Conservation (phyloP, 2,113 vertebrate species). For the Geococcyx californianus region DNA sequence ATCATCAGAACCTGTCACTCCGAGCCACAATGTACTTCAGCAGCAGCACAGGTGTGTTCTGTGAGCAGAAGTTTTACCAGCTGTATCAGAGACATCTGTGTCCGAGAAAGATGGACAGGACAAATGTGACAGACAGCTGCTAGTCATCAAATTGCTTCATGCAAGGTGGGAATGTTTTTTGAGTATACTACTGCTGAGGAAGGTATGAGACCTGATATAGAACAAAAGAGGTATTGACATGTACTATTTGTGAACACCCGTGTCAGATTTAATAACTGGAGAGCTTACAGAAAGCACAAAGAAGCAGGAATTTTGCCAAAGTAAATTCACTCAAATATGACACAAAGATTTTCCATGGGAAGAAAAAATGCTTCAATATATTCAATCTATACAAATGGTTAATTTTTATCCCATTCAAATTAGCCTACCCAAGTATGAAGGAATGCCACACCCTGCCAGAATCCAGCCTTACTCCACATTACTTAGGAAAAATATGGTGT, state of each 20-base stretch:
- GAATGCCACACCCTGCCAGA: neutral
- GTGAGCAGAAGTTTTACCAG: fast-evolving
- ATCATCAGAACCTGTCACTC: neutral
- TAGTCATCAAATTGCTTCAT: neutral
- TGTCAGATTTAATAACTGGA: neutral
- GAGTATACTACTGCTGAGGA: neutral
- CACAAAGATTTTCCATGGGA: neutral
- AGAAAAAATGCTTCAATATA: neutral
- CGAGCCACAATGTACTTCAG: neutral
- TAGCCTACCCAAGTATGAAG: neutral
- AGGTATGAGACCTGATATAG: neutral
- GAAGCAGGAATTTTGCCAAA: neutral
- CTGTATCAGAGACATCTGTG: neutral
- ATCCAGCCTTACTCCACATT: fast-evolving
- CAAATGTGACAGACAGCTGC: neutral
- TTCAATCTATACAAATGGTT: neutral
- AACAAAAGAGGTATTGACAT: neutral
- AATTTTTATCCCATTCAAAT: neutral
- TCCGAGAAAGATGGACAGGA: neutral
- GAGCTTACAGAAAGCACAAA: neutral
- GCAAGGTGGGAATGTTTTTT: neutral
- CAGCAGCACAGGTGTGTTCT: fast-evolving
- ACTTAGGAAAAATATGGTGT: neutral
- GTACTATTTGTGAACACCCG: neutral
- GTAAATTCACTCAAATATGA: neutral